Base-by-base conservation (phyloP, 2,888 invertebrate genomes). In the Strigamia maritima region DNA sequence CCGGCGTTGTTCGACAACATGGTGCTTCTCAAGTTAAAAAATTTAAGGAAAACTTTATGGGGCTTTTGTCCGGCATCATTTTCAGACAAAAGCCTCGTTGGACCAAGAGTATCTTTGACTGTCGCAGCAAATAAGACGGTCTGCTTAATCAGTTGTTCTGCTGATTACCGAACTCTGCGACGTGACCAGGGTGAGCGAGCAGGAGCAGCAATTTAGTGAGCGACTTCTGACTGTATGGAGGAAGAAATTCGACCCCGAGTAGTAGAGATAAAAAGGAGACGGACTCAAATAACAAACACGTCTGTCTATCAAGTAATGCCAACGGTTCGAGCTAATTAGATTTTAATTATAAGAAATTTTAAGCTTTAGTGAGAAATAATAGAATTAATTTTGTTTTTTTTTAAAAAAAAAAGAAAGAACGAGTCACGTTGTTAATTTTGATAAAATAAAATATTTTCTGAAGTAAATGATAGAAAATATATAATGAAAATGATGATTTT, bases 111-210 rank as follows among this genome's bases (percentile, higher is more conserved):
- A 70, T 70, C 70, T 70, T 14, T 70, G 70, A 70, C 70, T 70
- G 70, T 70, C 70, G 70, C 70, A 70, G 70, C 70, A 70, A 70
- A 70, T 70, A 70, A 70, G 70, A 70, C 70, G 70, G 70, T 70
- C 70, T 70, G 70, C 70, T 70, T 70, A 70, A 70, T 70, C 70
- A 70, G 70, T 70, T 70, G 70, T 70, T 70, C 70, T 70, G 70
- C 70, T 70, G 70, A 70, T 70, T 70, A 70, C 70, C 70, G 70
- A 70, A 70, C 70, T 70, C 70, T 26, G 26, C 12, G 70, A 70
- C 70, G 70, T 70, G 70, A 70, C 70, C 28, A 16, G 70, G 28
- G 70, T 70, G 26, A 70, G 70, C 28, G 70, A 70, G 28, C 26
- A 70, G 70, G 26, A 70, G 28, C 70, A 70, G 70, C 70, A 70